Evolutionary conservation across 1,140 invertebrate species (phyloP).

Genomic region (Lepidurus packardi): DNA sequence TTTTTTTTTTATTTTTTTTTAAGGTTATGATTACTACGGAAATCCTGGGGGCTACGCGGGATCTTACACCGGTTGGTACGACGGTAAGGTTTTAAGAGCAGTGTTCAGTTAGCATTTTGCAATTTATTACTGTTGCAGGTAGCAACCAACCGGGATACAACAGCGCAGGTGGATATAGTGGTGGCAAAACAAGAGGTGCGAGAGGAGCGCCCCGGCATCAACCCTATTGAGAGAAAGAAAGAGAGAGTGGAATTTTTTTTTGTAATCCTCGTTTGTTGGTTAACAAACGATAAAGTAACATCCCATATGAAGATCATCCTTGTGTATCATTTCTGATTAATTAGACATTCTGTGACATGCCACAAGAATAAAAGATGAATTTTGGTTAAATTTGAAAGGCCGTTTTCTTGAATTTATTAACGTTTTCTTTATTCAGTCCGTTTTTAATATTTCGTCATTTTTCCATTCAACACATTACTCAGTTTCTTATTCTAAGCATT

Average conservation of each 20-base stretch:
- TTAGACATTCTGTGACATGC: constrained; percentile 18
- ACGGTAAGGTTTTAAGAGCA: constrained; percentile 13
- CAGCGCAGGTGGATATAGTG: constrained; percentile 1
- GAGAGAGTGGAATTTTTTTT: constrained; percentile 1
- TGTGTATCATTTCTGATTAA: constrained; percentile 16
- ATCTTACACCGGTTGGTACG: constrained; percentile 21
- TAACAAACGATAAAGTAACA: neutral
- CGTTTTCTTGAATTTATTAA: no score
- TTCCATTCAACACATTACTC: neutral
- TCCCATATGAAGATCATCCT: constrained; percentile 19
- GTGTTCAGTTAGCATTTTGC: constrained; percentile 21
- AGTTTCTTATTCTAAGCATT: neutral
- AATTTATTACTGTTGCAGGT: constrained; percentile 13
- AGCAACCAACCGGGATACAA: constrained; percentile 8
- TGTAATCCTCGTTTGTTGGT: constrained; percentile 9
- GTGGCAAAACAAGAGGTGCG: constrained; percentile 47
- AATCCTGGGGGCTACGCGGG: constrained; percentile 7
- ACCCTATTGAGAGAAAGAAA: constrained; percentile 56
- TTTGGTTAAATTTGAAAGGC: neutral
- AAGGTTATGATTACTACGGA: constrained; percentile 19
- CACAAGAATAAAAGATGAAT: constrained; percentile 20
- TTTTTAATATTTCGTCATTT: constrained; percentile 22
- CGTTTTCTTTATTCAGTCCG: neutral
- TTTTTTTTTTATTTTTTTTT: neutral
- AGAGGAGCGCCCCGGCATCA: constrained; percentile 68